Conservation (phyloP, 1,140 invertebrate species). For the Ostrea denselamellosa region DNA sequence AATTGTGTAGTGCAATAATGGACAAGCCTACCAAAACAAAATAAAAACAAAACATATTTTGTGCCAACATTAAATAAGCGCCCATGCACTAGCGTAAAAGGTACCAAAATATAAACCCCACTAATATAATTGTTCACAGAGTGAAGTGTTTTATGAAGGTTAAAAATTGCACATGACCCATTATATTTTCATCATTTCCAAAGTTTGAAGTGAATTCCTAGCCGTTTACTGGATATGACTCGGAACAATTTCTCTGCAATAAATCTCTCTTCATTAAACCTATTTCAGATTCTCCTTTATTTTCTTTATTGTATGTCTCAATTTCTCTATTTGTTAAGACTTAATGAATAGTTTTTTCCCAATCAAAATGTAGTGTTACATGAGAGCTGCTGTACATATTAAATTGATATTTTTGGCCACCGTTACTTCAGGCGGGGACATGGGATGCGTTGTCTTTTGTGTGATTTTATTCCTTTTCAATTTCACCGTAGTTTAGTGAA, state of each 20-base stretch:
- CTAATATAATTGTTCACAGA: not conserved
- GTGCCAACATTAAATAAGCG: too few species aligned
- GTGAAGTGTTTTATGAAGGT: not conserved
- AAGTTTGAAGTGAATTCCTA: not conserved
- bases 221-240: not conserved
- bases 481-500: not conserved
- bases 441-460: not conserved
- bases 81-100: too few species aligned
- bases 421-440: not conserved
- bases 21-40: too few species aligned
- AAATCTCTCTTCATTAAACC: not conserved
- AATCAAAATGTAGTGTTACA: not conserved
- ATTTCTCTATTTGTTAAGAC: slow-evolving; percentile 20
- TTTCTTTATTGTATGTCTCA: slow-evolving; percentile 10
- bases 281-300: not conserved
- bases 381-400: not conserved
- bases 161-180: not conserved
- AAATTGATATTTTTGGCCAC: not conserved
- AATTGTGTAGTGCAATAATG: too few species aligned
- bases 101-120: not conserved
- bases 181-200: not conserved
- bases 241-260: not conserved
- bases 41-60: too few species aligned
- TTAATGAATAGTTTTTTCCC: slow-evolving; percentile 24
- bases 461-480: not conserved